Evolutionary conservation across 2,888 invertebrate genomes (phyloP).

Genomic region (Villa cingulata): DNA sequence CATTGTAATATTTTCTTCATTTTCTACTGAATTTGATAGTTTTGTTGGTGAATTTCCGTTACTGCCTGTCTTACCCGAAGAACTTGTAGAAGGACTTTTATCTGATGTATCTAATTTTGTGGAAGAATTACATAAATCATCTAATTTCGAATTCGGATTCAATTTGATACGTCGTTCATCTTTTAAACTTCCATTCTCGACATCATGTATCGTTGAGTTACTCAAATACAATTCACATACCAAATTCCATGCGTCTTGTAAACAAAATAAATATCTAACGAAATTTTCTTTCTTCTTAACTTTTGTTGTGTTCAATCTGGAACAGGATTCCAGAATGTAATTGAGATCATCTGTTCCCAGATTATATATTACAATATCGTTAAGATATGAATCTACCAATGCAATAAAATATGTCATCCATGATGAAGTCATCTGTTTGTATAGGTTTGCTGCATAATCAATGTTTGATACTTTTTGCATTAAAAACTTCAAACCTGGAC

Average conservation of each 20-base stretch:
- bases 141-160: constrained; percentile 12
- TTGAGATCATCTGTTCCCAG: constrained; percentile 47
- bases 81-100: constrained; percentile 5
- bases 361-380: constrained; percentile 51
- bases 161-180: constrained; percentile 12
- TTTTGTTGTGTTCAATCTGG: constrained; percentile 39
- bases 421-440: constrained; percentile 82
- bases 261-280: constrained; percentile 45
- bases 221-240: constrained; percentile 44
- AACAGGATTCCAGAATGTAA: constrained; percentile 47
- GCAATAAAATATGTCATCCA: constrained; percentile 83
- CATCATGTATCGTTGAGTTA: constrained; percentile 31
- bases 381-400: constrained; percentile 70
- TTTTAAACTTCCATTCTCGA: constrained; percentile 25
- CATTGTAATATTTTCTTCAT: constrained; percentile 34
- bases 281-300: constrained; percentile 43
- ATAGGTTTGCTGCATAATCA: constrained; percentile 77
- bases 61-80: constrained; percentile 13
- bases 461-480: constrained; percentile 85
- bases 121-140: constrained; percentile 7
- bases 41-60: constrained; percentile 24
- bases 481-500: constrained; percentile 86
- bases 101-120: constrained; percentile 3
- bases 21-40: constrained; percentile 26
- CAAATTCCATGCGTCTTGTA: constrained; percentile 48